Base-by-base conservation (phyloP, 2,797 vertebrate genomes). In the Melanogrammus aeglefinus region DNA sequence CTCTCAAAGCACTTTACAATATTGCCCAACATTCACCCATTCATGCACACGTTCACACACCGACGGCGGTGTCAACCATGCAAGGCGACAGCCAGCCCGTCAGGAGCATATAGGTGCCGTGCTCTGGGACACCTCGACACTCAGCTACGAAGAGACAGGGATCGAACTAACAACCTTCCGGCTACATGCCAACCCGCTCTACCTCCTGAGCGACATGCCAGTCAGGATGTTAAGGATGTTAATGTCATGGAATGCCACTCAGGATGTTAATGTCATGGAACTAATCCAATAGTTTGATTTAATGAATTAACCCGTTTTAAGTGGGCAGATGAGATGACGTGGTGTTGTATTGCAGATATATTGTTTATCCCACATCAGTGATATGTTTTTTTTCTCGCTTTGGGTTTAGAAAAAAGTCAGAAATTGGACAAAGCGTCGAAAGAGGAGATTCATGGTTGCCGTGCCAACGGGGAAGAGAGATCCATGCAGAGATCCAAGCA, bases 351-450 rank as follows among this genome's bases (percentile, higher is more conserved):
- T 31, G 31, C 31, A 31, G 31, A 31, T 31, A 0, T 66, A 24
- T 66, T 27, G 57, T 66, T 66, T 27, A 24, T 66, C 57, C 57
- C 57, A 66, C 51, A n/a, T 57, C 18, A 57, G 51, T 57, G 7
- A 66, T 24, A 9, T 66, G 57, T 24, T 24, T 1, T 10, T 24
- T 66, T 66, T 66, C 31, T 27, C n/a, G 9, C 57, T 66, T 70
- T 84, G 16, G 16, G 24, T 83, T 33, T 81, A 90, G 93, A 92
- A 12, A 91, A 86, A 79, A 79, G 57, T 75, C 82, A 94, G 70
- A 95, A 94, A 86, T 86, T 92, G 84, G 94, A 95, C 84, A 81
- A 21, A 18, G 75, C 75, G 33, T 73, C 75, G 0, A 88, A 89
- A 73, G 91, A 92, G 77, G 90, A 81, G 27, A 80, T 86, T 44